A percentile compares a stretch with the other conserved stretches of the same genome.
Conservation (phyloP, 2,113 vertebrate species). For the Bufo bufo region DNA sequence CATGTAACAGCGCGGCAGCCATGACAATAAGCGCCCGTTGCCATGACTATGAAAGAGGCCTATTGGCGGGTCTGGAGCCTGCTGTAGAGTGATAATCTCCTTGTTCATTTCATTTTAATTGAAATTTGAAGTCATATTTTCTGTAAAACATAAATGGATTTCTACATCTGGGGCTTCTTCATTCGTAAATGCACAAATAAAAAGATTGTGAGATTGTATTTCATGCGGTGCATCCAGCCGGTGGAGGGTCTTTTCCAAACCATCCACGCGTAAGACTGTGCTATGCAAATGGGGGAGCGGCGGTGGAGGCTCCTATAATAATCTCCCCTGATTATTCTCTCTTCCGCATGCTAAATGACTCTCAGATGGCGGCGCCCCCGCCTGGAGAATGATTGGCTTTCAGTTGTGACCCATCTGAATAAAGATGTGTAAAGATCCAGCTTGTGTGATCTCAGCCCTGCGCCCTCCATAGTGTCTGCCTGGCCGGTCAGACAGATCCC, state of each 20-base stretch:
- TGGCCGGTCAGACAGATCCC: background rate
- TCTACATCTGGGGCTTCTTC: conserved; percentile 17
- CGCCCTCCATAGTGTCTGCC: background rate
- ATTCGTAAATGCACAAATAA: conserved; percentile 58
- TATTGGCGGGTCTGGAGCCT: conserved; percentile 75
- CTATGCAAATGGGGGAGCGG: conserved; percentile 16
- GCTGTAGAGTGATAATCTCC: conserved; percentile 80
- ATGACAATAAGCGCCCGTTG: conserved; percentile 80
- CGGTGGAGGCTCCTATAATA: background rate
- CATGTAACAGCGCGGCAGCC: conserved; percentile 79
- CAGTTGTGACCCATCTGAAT: background rate
- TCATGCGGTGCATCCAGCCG: conserved; percentile 17
- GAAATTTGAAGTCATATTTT: conserved; percentile 81
- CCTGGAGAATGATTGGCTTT: background rate
- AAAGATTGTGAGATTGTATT: conserved; percentile 67
- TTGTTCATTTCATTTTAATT: conserved; percentile 85
- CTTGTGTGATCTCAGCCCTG: background rate
- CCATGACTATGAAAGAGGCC: conserved; percentile 82
- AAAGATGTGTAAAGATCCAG: background rate
- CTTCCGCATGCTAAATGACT: background rate
- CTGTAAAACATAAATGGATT: conserved; percentile 65
- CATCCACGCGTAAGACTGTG: background rate
- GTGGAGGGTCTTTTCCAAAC: conserved; percentile 40
- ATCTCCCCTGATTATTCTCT: conserved; percentile 20
- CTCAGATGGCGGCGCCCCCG: background rate